Evolutionary conservation across 1,140 invertebrate genomes (phyloP).

Genomic region (Drosophila subpulchrella): DNA sequence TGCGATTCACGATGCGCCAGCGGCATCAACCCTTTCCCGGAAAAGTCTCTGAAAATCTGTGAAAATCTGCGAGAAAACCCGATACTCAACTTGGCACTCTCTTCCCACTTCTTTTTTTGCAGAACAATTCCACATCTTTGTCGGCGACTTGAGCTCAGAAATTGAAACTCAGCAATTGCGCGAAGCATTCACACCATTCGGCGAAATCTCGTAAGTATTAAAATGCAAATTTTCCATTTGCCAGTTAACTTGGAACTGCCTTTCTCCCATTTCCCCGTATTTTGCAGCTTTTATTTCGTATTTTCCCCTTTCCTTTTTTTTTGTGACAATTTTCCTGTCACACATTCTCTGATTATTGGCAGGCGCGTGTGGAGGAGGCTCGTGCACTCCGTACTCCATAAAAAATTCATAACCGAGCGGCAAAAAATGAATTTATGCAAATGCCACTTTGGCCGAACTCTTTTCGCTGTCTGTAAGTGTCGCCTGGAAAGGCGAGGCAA

Average conservation of each 20-base stretch:
- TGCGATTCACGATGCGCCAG: slow-evolving; percentile 41
- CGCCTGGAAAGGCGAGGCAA: slow-evolving; percentile 10
- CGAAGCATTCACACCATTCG: slow-evolving; percentile 98
- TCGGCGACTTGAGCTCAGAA: slow-evolving; percentile 99
- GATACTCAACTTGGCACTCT: slow-evolving; percentile 24
- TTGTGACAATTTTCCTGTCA: slow-evolving; percentile 36
- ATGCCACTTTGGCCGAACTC: slow-evolving; percentile 73
- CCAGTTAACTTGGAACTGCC: slow-evolving; percentile 60
- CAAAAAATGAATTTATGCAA: slow-evolving; percentile 73
- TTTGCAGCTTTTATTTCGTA: slow-evolving; percentile 37
- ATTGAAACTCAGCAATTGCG: slow-evolving; percentile 98
- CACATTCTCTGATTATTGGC: slow-evolving; percentile 65
- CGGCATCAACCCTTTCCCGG: slow-evolving; percentile 19
- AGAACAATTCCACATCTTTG: slow-evolving; percentile 99
- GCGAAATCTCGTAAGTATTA: slow-evolving; percentile 95
- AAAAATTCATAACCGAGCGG: slow-evolving; percentile 73
- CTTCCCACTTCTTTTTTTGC: slow-evolving; percentile 82
- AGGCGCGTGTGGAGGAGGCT: slow-evolving; percentile 46
- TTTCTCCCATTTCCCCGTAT: slow-evolving; percentile 30
- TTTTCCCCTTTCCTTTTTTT: slow-evolving; percentile 3
- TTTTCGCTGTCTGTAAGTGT: slow-evolving; percentile 61
- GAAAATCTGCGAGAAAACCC: slow-evolving; percentile 23
- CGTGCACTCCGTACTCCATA: slow-evolving; percentile 30
- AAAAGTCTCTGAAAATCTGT: slow-evolving; percentile 17
- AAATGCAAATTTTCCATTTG: slow-evolving; percentile 80